A percentile compares a stretch with the other conserved stretches of the same genome.
Conservation (phyloP, 2,113 vertebrate genomes). For the Neotoma lepida region DNA sequence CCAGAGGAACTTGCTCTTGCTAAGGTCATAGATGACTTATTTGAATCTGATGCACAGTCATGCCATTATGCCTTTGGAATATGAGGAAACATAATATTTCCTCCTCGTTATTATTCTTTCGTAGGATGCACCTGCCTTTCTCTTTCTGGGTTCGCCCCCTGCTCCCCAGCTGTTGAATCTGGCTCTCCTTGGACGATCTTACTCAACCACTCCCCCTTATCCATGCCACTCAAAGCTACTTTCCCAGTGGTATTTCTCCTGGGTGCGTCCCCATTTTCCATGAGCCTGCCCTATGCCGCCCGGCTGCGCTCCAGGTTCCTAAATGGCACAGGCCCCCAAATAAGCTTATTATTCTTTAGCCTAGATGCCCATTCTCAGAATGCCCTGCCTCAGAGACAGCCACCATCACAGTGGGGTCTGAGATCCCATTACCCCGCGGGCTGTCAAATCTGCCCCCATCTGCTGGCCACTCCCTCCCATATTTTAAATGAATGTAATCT, state of each 20-base stretch:
- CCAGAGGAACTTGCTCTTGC: background rate
- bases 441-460: background rate
- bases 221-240: background rate
- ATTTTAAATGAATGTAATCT: too few relatives aligned
- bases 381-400: background rate
- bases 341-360: background rate
- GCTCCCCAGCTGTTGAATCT: background rate
- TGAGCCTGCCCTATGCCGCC: background rate
- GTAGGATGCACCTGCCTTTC: too few relatives aligned
- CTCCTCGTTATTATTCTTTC: background rate
- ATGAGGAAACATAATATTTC: background rate
- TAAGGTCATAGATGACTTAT: background rate
- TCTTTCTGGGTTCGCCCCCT: background rate
- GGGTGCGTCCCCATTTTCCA: background rate
- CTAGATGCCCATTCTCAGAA: background rate
- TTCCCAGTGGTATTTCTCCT: background rate
- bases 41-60: accelerated
- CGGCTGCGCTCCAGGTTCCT: background rate
- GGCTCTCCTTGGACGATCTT: background rate
- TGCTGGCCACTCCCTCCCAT: accelerated
- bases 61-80: background rate
- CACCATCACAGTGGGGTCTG: too few relatives aligned
- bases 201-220: background rate
- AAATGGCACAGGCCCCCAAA: background rate
- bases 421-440: background rate